Conservation (phyloP, 2,797 vertebrate species). For the Chelon labrosus region DNA sequence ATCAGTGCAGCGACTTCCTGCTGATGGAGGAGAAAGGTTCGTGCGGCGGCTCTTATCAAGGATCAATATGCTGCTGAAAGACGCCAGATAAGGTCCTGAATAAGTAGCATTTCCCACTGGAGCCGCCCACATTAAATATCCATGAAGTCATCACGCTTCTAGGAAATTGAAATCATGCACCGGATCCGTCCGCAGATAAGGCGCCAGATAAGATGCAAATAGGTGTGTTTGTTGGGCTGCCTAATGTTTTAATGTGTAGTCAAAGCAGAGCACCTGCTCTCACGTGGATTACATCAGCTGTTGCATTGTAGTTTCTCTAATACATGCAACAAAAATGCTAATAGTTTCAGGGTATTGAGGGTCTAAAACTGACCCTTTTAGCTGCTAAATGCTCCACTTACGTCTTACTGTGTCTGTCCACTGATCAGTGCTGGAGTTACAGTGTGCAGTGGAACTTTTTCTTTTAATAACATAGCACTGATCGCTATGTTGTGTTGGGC, state of each 20-base stretch:
- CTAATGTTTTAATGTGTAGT: slow-evolving; percentile 24
- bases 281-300: background rate
- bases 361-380: too few species aligned
- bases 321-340: too few species aligned
- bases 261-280: background rate
- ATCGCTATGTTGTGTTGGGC: too few species aligned
- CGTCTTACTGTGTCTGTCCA: too few species aligned
- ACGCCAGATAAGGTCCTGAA: slow-evolving; percentile 23
- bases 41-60: background rate
- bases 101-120: slow-evolving; percentile 13
- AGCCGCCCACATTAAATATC: slow-evolving; percentile 25
- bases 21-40: slow-evolving; percentile 1
- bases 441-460: too few species aligned
- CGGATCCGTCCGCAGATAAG: background rate
- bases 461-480: too few species aligned
- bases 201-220: slow-evolving; percentile 8
- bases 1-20: background rate
- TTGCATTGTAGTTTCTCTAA: too few species aligned
- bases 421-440: too few species aligned
- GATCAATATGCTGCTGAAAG: slow-evolving; percentile 35
- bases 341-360: too few species aligned
- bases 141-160: slow-evolving; percentile 13
- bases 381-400: too few species aligned
- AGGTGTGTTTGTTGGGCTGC: background rate
- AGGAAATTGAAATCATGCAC: background rate